A percentile compares a stretch with the other conserved stretches of the same genome.
Evolutionary conservation across 2,113 vertebrate species (phyloP).

Genomic region (Acrocephalus arundinaceus): DNA sequence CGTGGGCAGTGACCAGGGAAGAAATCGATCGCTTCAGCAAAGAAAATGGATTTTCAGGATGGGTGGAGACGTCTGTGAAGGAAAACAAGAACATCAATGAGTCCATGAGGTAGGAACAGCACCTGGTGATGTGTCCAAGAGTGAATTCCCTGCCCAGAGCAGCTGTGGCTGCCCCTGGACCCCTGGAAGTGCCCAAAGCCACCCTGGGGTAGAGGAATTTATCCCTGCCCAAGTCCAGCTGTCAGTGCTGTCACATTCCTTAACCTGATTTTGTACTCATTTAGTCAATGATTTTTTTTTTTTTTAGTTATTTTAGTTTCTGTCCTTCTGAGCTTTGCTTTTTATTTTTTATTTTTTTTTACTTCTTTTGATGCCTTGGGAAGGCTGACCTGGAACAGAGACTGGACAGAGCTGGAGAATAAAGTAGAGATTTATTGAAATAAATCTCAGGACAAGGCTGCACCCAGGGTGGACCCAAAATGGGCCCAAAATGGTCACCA

Average conservation of each 20-base stretch:
- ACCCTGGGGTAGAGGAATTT: accelerated
- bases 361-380: too few relatives aligned
- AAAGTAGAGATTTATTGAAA: too few relatives aligned
- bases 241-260: background rate
- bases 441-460: too few relatives aligned
- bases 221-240: background rate
- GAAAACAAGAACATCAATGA: conserved; percentile 88
- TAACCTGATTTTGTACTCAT: background rate
- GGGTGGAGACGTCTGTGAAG: conserved; percentile 90
- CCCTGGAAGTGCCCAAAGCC: background rate
- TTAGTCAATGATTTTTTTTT: background rate
- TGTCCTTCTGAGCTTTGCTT: background rate
- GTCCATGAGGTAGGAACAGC: conserved; percentile 79
- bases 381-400: too few relatives aligned
- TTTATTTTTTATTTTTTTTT: background rate
- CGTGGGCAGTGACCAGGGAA: conserved; percentile 80
- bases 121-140: accelerated
- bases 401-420: too few relatives aligned
- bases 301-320: too few relatives aligned
- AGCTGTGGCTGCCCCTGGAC: background rate
- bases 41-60: conserved; percentile 82
- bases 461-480: too few relatives aligned
- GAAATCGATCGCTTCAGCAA: conserved; percentile 85
- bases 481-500: too few relatives aligned
- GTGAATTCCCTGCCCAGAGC: background rate